Conservation (phyloP, 1,140 invertebrate species). For the Druon quercuslanigerum region DNA sequence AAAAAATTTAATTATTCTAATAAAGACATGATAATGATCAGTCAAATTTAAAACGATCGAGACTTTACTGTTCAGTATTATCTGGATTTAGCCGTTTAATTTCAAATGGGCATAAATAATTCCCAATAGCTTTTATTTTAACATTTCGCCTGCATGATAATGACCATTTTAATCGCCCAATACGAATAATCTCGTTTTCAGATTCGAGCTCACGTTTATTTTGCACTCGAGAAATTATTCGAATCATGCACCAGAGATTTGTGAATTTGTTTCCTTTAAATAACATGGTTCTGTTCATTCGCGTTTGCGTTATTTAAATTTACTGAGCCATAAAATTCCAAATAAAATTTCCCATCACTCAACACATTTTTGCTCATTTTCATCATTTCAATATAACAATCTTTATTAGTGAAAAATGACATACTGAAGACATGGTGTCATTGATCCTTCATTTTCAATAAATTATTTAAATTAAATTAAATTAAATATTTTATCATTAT, state of each 20-base stretch:
- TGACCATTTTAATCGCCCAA: conserved; percentile 13
- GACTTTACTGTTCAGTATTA: not conserved
- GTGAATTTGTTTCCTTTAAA: conserved; percentile 12
- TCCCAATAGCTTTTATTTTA: not conserved
- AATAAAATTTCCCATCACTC: not conserved
- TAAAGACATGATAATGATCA: not conserved
- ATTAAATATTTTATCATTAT: no score
- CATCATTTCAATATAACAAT: no score
- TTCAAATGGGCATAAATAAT: no score
- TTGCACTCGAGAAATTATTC: not conserved
- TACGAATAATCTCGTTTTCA: conserved; percentile 21
- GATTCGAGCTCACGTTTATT: conserved; percentile 7
- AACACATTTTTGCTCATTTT: no score
- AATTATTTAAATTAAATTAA: no score
- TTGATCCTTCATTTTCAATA: no score
- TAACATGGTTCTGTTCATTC: not conserved
- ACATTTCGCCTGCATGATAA: not conserved
- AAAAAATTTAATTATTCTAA: not conserved
- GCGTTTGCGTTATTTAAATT: conserved; percentile 5
- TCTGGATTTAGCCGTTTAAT: not conserved
- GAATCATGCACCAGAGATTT: conserved; percentile 24
- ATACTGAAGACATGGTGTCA: no score
- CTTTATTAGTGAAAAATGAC: no score
- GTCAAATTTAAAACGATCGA: not conserved
- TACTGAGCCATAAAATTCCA: not conserved